Percentiles rank a stretch among this genome's conserved stretches.
These are phyloP conservation scores for Orius laevigatus DNA, from an alignment of 1,140 invertebrate species.

Conservation along the genomic window DNA sequence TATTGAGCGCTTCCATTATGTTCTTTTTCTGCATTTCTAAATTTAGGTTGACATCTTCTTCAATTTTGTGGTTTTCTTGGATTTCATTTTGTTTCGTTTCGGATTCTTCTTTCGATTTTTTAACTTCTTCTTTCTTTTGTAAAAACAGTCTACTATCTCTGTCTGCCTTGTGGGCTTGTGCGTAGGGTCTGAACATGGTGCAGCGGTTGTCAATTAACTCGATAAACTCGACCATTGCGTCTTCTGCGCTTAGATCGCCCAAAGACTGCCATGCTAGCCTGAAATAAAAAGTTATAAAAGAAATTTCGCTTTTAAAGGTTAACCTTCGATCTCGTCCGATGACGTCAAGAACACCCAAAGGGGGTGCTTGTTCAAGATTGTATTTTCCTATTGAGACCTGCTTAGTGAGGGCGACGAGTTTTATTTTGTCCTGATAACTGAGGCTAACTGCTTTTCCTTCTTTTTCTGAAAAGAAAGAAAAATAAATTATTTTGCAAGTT, in stretches of 20 bases:
- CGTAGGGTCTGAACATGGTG: constrained; percentile 74
- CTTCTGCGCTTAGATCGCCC: constrained; percentile 64
- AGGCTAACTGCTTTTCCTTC: constrained; percentile 88
- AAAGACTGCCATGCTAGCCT: constrained; percentile 75
- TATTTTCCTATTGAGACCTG: constrained; percentile 81
- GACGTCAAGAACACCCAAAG: constrained; percentile 84
- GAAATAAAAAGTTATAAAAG: neutral
- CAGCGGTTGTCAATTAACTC: constrained; percentile 72
- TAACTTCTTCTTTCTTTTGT: constrained; percentile 32
- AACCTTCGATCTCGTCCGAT: constrained; percentile 81
- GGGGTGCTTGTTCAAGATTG: constrained; percentile 52
- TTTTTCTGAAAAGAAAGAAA: constrained; percentile 57
- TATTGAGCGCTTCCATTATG: constrained; percentile 90
- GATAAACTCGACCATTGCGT: constrained; percentile 85
- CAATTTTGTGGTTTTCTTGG: neutral
- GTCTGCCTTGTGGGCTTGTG: constrained; percentile 80
- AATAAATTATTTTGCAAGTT: neutral
- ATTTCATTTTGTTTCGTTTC: constrained; percentile 38
- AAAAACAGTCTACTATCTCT: constrained; percentile 36
- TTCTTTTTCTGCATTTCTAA: constrained; percentile 40
- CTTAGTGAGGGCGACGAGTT: constrained; percentile 79
- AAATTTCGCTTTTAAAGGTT: constrained; percentile 10
- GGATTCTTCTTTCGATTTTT: constrained; percentile 42
- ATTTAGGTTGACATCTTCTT: constrained; percentile 2
- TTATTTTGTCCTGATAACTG: constrained; percentile 83